Evolutionary conservation across 2,888 invertebrate genomes (phyloP).

Genomic region (Mythimna pallens): DNA sequence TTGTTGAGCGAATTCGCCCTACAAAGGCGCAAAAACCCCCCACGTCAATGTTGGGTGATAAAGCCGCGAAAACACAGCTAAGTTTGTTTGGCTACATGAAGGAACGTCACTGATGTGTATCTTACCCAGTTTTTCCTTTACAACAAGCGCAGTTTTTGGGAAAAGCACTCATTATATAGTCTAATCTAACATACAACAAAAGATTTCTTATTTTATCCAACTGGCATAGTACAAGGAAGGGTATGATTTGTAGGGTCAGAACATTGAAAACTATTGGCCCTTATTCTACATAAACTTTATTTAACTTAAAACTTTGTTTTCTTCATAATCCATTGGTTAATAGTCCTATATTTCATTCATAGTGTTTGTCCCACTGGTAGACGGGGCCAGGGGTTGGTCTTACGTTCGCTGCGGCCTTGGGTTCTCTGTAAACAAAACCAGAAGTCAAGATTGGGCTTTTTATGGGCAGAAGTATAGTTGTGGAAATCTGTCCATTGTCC

Average conservation of each 20-base stretch:
- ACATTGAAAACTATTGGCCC: constrained; percentile 22
- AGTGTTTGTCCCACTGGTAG: constrained; percentile 91
- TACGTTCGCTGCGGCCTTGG: constrained; percentile 77
- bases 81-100: no score
- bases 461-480: neutral
- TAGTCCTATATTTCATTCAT: constrained; percentile 65
- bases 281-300: constrained; percentile 63
- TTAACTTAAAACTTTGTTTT: constrained; percentile 59
- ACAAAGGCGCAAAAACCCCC: no score
- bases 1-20: no score
- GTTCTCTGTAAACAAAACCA: constrained; percentile 69
- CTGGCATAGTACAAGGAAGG: neutral
- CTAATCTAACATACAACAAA: neutral
- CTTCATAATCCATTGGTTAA: constrained; percentile 23
- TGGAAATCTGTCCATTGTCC: neutral
- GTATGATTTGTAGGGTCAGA: neutral
- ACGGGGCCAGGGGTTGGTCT: constrained; percentile 91
- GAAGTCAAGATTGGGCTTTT: neutral
- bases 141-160: neutral
- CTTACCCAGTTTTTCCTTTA: no score
- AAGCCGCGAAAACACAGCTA: no score
- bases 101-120: no score
- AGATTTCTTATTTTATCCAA: neutral
- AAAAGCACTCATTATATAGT: neutral
- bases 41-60: no score